Evolutionary conservation across 2,888 invertebrate genomes (phyloP), one percentile per base, ranked within the genome.

Genomic region (Dolichomitus sp.): DNA sequence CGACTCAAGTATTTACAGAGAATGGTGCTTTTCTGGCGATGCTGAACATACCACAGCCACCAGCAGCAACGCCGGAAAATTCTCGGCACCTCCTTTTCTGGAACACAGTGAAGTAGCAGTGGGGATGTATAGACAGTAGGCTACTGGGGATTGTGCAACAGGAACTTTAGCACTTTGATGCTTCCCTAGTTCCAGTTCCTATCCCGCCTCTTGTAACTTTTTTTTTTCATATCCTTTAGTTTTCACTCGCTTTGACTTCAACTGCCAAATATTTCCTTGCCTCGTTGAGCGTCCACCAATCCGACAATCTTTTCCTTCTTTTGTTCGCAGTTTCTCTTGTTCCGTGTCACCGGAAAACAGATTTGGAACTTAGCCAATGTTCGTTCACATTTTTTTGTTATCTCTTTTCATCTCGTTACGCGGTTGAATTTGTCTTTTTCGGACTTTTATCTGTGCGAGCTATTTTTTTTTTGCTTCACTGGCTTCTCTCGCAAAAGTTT

Each of bases 281-380:
- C 61, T 66, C 73, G 72, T 66, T 75, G 52, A 45, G 70, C 33
- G 61, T 48, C 42, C 63, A 14, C 27, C 42, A 30, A 19, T n/a
- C 50, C 19, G 73, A 54, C 52, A 78, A 69, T 73, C 59, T 57
- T 69, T 54, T 17, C 12, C 30, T 30, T 42, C 48, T 69, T 70
- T 72, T 57, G 45, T 66, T 63, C 72, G 23, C 23, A 27, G 65
- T 57, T 63, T 63, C 59, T 63, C 59, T 54, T 42, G 70, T 57
- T 50, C 23, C 65, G 69, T 69, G 48, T 68, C 63, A 61, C 33
- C 30, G n/a, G n/a, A 45, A 61, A 30, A 63, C 59, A 57, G 45
- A 74, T 81, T 66, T 82, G 82, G 69, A 74, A 59, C 65, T 69
- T 74, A 65, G 81, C 81, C 78, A 81, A 80, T 69, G 65, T 57